Evolutionary conservation across 37 sponge, comb jelly and placozoan genomes (phyloP).

Genomic region (Aplysina aerophoba): DNA sequence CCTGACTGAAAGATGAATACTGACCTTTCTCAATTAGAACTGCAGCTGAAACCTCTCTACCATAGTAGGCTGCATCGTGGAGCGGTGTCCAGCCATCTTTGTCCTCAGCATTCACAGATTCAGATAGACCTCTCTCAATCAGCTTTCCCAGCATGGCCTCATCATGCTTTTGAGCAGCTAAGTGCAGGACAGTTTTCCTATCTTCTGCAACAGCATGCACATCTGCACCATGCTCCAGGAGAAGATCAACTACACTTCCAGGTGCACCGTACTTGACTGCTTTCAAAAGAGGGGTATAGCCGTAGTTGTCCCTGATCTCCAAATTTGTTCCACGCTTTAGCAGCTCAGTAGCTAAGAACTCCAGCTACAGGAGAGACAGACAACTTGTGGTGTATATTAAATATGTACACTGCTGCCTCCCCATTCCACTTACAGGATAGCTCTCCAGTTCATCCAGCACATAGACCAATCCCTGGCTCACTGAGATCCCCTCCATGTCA

Average conservation of each 20-base stretch:
- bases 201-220: neutral
- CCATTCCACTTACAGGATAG: slow-evolving; percentile 2
- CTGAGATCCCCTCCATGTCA: neutral
- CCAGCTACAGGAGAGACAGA: neutral
- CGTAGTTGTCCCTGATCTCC: neutral
- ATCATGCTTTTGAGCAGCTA: slow-evolving; percentile 16
- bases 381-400: neutral
- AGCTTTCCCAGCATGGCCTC: neutral
- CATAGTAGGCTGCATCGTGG: slow-evolving; percentile 21
- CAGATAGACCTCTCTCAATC: neutral
- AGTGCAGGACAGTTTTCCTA: slow-evolving; percentile 21
- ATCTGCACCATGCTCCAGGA: slow-evolving; percentile 13
- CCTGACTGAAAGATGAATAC: too few species aligned
- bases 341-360: slow-evolving; percentile 4
- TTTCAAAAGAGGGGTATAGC: neutral
- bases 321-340: slow-evolving; percentile 4
- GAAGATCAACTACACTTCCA: neutral
- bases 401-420: too few species aligned
- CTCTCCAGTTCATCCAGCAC: slow-evolving; percentile 6
- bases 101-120: neutral
- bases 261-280: neutral
- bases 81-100: slow-evolving; percentile 36
- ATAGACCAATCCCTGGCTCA: slow-evolving; percentile 18
- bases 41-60: neutral
- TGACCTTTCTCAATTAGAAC: neutral